Evolutionary conservation across 2,888 invertebrate genomes (phyloP).

Genomic region (Antheraea assamensis): DNA sequence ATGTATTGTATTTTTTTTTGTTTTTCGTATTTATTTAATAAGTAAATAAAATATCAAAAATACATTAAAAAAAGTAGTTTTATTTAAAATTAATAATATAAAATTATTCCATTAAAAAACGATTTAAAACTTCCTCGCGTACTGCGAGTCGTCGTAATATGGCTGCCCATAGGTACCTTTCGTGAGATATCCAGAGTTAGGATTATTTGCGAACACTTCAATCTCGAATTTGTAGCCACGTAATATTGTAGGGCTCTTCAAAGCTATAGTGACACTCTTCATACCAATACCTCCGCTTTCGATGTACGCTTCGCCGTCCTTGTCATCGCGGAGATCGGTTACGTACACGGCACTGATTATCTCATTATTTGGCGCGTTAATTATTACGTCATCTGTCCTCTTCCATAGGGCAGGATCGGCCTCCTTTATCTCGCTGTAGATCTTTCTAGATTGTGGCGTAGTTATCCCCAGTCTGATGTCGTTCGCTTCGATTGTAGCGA

Average conservation of each 20-base stretch:
- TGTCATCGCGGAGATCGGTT: conserved; percentile 63
- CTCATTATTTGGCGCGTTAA: conserved; percentile 55
- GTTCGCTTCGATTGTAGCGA: conserved; percentile 26
- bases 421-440: conserved; percentile 62
- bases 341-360: conserved; percentile 63
- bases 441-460: conserved; percentile 46
- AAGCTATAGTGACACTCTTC: conserved; percentile 58
- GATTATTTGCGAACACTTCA: conserved; percentile 58
- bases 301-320: conserved; percentile 61
- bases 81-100: neutral
- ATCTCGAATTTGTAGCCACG: conserved; percentile 68
- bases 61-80: neutral
- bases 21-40: too few relatives aligned
- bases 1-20: too few relatives aligned
- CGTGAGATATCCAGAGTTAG: conserved; percentile 42
- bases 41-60: neutral
- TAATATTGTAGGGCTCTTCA: conserved; percentile 65
- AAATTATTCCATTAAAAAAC: conserved; percentile 12
- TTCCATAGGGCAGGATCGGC: conserved; percentile 66
- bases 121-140: conserved; percentile 49
- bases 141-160: conserved; percentile 46
- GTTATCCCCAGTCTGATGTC: conserved; percentile 28
- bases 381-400: conserved; percentile 58
- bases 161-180: conserved; percentile 43
- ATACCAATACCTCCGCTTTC: conserved; percentile 64